Evolutionary conservation across 2,888 invertebrate species (phyloP).

Genomic region (Calephelis perditalis): DNA sequence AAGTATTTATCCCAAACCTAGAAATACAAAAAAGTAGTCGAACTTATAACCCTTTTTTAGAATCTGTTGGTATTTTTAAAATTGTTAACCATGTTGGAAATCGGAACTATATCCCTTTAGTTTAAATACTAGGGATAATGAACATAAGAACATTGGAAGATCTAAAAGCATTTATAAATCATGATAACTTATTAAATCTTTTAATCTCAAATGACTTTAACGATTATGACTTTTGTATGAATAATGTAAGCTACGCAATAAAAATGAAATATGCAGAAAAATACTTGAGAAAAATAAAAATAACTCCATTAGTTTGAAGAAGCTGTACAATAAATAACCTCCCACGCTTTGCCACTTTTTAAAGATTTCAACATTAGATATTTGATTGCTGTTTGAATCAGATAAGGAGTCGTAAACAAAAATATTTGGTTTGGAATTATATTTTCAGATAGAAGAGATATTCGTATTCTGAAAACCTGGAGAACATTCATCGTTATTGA

Average conservation of each 20-base stretch:
- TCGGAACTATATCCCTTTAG: no score
- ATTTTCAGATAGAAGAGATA: neutral
- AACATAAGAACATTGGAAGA: no score
- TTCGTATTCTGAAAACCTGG: neutral
- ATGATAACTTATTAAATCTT: neutral
- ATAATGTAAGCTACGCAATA: neutral
- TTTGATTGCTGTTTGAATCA: slow-evolving; percentile 3
- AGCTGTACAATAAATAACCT: slow-evolving; percentile 1
- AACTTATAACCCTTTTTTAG: no score
- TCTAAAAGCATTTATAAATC: slow-evolving; percentile 2
- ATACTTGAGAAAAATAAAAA: slow-evolving; percentile 10
- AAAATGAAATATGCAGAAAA: slow-evolving; percentile 7
- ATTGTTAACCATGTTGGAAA: no score
- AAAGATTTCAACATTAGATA: slow-evolving; percentile 8
- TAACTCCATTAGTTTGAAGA: slow-evolving; percentile 8
- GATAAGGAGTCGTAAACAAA: slow-evolving; percentile 1
- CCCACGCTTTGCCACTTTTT: slow-evolving; percentile 5
- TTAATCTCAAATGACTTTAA: slow-evolving; percentile 2
- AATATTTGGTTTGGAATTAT: neutral
- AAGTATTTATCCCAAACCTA: no score
- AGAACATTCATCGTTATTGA: no score
- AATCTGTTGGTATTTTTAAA: no score
- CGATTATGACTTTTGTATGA: slow-evolving; percentile 3
- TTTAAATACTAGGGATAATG: no score
- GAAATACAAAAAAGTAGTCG: no score